These are phyloP conservation scores for Pionites leucogaster DNA, from an alignment of 2,113 vertebrate genomes.

Conservation along the genomic window DNA sequence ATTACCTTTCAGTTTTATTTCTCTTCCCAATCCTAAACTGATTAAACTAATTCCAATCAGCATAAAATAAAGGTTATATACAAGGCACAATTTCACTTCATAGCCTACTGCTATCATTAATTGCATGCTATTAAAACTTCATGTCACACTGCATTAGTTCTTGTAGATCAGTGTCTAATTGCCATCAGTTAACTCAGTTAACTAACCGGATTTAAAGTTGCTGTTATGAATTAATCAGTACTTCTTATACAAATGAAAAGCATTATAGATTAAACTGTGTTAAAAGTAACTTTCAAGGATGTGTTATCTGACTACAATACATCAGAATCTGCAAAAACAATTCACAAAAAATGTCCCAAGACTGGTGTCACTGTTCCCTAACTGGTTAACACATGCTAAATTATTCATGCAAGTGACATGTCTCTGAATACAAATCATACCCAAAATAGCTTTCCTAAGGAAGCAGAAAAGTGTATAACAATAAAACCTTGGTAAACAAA, in stretches of 20 bases:
- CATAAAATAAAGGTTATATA: conserved; percentile 2
- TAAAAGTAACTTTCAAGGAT: background rate
- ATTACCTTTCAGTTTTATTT: background rate
- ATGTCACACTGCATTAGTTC: background rate
- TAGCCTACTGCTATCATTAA: background rate
- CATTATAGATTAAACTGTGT: background rate
- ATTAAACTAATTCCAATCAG: conserved; percentile 5
- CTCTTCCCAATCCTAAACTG: background rate
- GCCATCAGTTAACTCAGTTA: background rate
- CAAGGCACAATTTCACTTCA: background rate
- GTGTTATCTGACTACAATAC: background rate
- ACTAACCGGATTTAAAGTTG: background rate
- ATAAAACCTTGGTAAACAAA: background rate
- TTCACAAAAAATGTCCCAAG: background rate
- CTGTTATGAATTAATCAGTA: background rate
- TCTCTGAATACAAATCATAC: background rate
- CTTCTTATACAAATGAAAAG: background rate
- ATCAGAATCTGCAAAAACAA: background rate
- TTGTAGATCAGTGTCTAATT: background rate
- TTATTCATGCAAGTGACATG: background rate
- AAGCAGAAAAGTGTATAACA: background rate
- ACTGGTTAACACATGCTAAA: background rate
- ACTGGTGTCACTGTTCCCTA: background rate
- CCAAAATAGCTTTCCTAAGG: background rate
- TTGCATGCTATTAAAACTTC: background rate